Evolutionary conservation across 2,797 vertebrate species (phyloP).

Genomic region (Sebastes alutus): DNA sequence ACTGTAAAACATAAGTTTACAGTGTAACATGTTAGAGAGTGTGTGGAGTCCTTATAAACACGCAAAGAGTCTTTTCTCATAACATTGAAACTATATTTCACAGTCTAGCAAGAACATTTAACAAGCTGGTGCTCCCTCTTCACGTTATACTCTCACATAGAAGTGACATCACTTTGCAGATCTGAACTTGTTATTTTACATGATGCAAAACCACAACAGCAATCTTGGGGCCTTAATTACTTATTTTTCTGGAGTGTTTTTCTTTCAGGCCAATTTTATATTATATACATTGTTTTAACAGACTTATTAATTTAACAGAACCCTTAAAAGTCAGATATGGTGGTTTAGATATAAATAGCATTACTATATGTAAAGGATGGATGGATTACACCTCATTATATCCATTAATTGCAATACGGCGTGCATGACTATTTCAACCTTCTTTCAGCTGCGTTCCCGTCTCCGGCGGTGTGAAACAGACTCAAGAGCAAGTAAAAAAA

Average conservation of each 20-base stretch:
- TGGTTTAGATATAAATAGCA: too few species aligned
- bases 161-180: not conserved
- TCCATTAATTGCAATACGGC: too few species aligned
- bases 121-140: not conserved
- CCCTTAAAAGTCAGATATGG: too few species aligned
- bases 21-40: not conserved
- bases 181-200: not conserved
- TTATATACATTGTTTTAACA: too few species aligned
- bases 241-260: constrained; percentile 4
- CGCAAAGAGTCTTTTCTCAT: not conserved
- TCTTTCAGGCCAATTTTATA: not conserved
- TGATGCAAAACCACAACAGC: not conserved
- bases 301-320: too few species aligned
- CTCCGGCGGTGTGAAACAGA: too few species aligned
- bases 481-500: too few species aligned
- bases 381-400: too few species aligned
- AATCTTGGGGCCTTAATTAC: not conserved
- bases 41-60: not conserved
- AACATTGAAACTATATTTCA: not conserved
- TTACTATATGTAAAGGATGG: too few species aligned
- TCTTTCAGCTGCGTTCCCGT: too few species aligned
- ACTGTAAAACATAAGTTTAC: not conserved
- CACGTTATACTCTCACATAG: not conserved
- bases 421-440: too few species aligned
- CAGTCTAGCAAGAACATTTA: not conserved